These are phyloP conservation scores for Emmelina monodactyla DNA, from an alignment of 2,888 invertebrate genomes.

Conservation along the genomic window DNA sequence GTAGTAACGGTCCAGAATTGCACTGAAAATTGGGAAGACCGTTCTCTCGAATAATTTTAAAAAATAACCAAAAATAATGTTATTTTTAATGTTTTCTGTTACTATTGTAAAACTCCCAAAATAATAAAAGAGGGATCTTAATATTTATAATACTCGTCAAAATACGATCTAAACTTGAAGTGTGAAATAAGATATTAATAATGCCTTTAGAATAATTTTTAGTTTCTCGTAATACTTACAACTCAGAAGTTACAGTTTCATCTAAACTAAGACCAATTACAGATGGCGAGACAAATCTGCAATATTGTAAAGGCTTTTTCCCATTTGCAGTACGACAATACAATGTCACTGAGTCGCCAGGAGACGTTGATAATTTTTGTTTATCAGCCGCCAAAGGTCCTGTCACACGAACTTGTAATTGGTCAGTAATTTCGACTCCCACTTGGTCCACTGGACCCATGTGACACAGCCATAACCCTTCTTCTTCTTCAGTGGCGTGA, in stretches of 20 bases:
- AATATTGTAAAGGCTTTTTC: slow-evolving; percentile 46
- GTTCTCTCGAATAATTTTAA: not conserved
- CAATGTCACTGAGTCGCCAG: slow-evolving; percentile 30
- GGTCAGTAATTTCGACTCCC: slow-evolving; percentile 39
- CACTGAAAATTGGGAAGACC: slow-evolving; percentile 30
- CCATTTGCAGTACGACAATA: slow-evolving; percentile 50
- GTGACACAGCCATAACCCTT: slow-evolving; percentile 54
- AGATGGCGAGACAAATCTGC: slow-evolving; percentile 47
- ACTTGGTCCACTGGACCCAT: slow-evolving; percentile 40
- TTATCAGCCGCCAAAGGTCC: slow-evolving; percentile 45
- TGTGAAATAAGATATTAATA: too few species aligned
- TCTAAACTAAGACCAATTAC: slow-evolving; percentile 45
- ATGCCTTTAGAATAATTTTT: too few species aligned
- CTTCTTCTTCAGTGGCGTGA: slow-evolving; percentile 29
- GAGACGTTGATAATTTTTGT: slow-evolving; percentile 20
- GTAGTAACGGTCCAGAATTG: slow-evolving; percentile 41
- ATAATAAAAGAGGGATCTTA: too few species aligned
- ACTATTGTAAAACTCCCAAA: too few species aligned
- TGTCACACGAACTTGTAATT: slow-evolving; percentile 40
- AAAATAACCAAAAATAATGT: not conserved
- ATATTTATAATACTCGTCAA: too few species aligned
- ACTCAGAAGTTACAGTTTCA: slow-evolving; percentile 33
- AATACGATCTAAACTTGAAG: too few species aligned
- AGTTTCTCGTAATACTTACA: slow-evolving; percentile 47
- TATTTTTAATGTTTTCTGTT: too few species aligned